A percentile compares a stretch with the other conserved stretches of the same genome.
phyloP scores from a whole-genome alignment of 2,888 invertebrate species.

The Hydroisotoma schaefferi region DNA sequence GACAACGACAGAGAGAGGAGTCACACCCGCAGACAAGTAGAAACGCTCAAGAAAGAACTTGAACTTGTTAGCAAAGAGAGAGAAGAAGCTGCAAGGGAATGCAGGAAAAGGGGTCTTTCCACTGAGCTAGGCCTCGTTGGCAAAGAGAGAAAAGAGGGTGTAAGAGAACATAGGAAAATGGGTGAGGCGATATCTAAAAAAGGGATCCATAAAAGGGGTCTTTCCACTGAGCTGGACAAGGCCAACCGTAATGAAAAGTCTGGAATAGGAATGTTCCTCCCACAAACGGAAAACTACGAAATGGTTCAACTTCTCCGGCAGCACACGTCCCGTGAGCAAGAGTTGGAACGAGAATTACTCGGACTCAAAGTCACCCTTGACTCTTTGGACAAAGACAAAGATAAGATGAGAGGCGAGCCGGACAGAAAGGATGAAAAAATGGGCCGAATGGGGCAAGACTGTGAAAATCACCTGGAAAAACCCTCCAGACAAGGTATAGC shows the following conservation, averaged over 20 bases:
- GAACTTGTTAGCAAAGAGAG: conserved; percentile 36
- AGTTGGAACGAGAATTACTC: conserved; percentile 23
- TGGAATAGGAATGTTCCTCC: conserved; percentile 1
- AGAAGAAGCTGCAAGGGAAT: conserved; percentile 38
- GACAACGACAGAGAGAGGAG: conserved; percentile 40
- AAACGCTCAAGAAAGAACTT: conserved; percentile 34
- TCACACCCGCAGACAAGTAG: conserved; percentile 32
- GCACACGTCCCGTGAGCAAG: conserved; percentile 7
- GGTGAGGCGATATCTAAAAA: conserved; percentile 26
- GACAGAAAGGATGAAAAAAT: conserved; percentile 44
- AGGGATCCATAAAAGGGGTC: conserved; percentile 33
- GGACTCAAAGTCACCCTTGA: conserved; percentile 16
- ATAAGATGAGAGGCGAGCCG: conserved; percentile 41
- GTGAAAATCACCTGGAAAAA: conserved; percentile 27
- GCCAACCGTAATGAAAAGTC: too few relatives aligned
- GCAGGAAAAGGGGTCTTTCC: too few relatives aligned
- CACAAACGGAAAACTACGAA: too few relatives aligned
- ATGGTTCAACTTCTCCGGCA: conserved; percentile 26
- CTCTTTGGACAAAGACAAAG: conserved; percentile 34
- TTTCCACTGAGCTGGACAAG: conserved; percentile 35
- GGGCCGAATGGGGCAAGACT: conserved; percentile 26
- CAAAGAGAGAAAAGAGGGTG: too few relatives aligned
- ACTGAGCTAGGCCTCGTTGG: too few relatives aligned
- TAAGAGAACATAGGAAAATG: too few relatives aligned
- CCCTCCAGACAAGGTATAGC: conserved; percentile 32